Evolutionary conservation across 1,140 invertebrate genomes (phyloP).

Genomic region (Scaptomyza montana): DNA sequence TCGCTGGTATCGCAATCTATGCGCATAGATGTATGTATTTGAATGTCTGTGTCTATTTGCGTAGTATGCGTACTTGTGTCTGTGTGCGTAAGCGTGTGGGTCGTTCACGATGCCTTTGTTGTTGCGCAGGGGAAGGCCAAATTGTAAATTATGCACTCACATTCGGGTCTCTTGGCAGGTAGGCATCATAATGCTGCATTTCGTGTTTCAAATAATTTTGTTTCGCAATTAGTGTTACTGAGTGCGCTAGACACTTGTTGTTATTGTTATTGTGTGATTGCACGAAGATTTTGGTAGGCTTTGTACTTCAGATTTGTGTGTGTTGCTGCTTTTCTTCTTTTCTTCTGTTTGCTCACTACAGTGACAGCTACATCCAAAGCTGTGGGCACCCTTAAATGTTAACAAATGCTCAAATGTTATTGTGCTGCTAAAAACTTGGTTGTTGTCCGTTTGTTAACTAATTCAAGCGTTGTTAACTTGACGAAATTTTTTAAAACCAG

Average conservation of each 20-base stretch:
- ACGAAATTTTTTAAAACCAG: too few species aligned
- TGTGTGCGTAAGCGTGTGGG: conserved; percentile 50
- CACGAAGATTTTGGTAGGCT: conserved; percentile 46
- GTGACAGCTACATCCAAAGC: neutral
- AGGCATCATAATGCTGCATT: conserved; percentile 25
- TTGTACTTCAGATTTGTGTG: conserved; percentile 37
- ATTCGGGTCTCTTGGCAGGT: conserved; percentile 14
- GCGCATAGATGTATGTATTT: conserved; percentile 17
- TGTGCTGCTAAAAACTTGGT: neutral
- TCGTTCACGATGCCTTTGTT: conserved; percentile 41
- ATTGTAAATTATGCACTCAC: conserved; percentile 53
- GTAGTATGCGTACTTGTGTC: neutral
- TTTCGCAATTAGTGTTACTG: conserved; percentile 12
- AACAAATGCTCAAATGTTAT: conserved; percentile 3
- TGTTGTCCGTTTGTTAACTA: neutral
- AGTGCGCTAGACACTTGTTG: conserved; percentile 44
- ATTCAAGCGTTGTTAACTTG: too few species aligned
- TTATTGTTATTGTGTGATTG: conserved; percentile 26
- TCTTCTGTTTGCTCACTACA: neutral
- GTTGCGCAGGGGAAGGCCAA: conserved; percentile 50
- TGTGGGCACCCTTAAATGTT: neutral
- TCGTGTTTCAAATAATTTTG: neutral
- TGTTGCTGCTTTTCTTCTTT: conserved; percentile 14
- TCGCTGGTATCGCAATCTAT: conserved; percentile 48
- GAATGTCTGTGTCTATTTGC: conserved; percentile 1